Base-by-base conservation (phyloP, 2,797 vertebrate species). In the Pseudocheirus occidentalis region DNA sequence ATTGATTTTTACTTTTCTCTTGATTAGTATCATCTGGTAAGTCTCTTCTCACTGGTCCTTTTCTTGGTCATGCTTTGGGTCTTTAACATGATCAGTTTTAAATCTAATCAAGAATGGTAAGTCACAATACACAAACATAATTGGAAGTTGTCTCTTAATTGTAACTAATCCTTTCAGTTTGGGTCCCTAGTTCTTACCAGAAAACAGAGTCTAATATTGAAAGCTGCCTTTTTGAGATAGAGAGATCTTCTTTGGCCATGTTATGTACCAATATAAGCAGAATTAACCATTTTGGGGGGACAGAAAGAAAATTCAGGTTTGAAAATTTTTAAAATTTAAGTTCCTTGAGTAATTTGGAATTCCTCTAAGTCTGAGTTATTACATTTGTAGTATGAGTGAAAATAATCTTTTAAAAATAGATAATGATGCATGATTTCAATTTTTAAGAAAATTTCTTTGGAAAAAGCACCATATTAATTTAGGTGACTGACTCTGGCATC, bases 41-140 rank as follows among this genome's bases (percentile, higher is more conserved):
- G 46, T 87, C 40, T 87, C 73, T 87, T 50, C 24, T 56, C 54
- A 93, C 27, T 7, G 52, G 95, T 50, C 93, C 34, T 94, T 97
- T 98, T 97, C 46, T 90, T 21, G 1, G 57, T 95, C 52, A 34
- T 93, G 97, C 54, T 91, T 24, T 95, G 53, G 92, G 57, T 89
- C 53, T 97, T 98, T 57, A 96, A 95, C 94, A 40, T 96, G 95
- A 73, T 97, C 96, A 94, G 90, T 95, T 97, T 97, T 89, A 96
- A 97, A 96, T 96, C 93, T 94, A 59, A 94, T 94, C 90, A 95
- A 94, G 92, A 62, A 24, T 95, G 92, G 66, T 96, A 96, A 95
- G 94, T 95, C 93, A 46, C 92, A 18, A 52, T 93, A 73, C 46
- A 93, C 62, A 95, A 92, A 92, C 92, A 91, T 94, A 93, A 56